phyloP scores from a whole-genome alignment of 2,113 vertebrate genomes.

The Melanotaenia duboulayi region DNA sequence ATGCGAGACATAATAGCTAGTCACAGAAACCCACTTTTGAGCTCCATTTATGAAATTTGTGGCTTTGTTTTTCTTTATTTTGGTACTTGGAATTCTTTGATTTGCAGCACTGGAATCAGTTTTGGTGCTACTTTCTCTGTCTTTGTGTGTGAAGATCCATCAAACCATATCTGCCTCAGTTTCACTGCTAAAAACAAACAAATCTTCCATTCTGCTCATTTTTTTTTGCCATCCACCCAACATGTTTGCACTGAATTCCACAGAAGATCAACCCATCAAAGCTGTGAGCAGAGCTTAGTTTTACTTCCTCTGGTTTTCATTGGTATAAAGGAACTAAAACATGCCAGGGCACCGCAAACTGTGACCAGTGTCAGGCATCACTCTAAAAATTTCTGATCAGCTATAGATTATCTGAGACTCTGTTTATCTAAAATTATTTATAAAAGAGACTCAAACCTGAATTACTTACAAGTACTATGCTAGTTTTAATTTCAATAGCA shows the following conservation, averaged over 20 bases:
- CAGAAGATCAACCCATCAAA: not conserved
- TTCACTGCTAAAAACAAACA: too few species aligned
- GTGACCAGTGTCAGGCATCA: not conserved
- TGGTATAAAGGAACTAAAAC: constrained; percentile 22
- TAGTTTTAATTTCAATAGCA: not conserved
- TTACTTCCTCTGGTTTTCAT: constrained; percentile 38
- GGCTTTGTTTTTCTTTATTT: not conserved
- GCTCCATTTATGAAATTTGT: not conserved
- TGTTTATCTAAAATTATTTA: too few species aligned
- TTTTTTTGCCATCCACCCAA: not conserved
- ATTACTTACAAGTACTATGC: not conserved
- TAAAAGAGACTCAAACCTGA: too few species aligned
- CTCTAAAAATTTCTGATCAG: not conserved
- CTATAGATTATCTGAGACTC: too few species aligned
- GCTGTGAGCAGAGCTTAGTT: not conserved
- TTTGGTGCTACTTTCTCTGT: not conserved
- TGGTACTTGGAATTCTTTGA: not conserved
- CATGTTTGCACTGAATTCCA: not conserved
- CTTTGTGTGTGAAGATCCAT: not conserved
- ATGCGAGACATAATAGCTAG: not conserved
- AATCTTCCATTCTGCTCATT: not conserved
- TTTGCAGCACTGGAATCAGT: not conserved
- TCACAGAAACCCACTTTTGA: not conserved
- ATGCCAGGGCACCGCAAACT: not conserved
- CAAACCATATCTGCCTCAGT: not conserved